Conservation (phyloP, 2,797 vertebrate species). For the Chiroxiphia lanceolata region DNA sequence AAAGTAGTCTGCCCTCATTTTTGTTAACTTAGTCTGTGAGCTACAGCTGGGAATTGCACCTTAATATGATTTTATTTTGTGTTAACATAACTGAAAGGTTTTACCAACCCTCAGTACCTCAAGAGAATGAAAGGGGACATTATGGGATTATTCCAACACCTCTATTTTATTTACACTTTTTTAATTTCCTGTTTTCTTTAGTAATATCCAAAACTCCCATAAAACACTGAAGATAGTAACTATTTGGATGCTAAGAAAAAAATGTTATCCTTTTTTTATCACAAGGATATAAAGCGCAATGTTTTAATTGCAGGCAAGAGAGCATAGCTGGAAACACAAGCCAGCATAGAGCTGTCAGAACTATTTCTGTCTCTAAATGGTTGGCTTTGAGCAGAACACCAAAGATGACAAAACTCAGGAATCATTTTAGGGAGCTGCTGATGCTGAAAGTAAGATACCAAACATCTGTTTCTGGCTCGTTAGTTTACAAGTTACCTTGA, state of each 20-base stretch:
- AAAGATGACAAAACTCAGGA: slow-evolving; percentile 31
- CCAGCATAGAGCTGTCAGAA: neutral
- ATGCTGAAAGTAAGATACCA: slow-evolving; percentile 13
- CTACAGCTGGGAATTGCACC: neutral
- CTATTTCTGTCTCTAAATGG: slow-evolving; percentile 13
- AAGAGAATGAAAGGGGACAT: neutral
- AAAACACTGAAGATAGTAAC: neutral
- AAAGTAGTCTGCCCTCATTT: neutral
- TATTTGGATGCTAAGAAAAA: neutral
- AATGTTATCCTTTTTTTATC: neutral
- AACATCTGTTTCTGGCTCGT: slow-evolving; percentile 15
- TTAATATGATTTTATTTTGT: slow-evolving; percentile 15
- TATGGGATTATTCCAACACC: neutral
- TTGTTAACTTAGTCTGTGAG: neutral
- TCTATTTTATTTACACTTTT: neutral
- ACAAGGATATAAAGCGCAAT: neutral
- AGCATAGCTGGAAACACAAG: neutral
- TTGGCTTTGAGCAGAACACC: slow-evolving; percentile 31
- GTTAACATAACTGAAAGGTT: neutral
- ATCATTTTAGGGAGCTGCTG: neutral
- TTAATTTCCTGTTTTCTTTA: neutral
- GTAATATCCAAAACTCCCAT: neutral
- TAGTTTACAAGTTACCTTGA: slow-evolving; percentile 31
- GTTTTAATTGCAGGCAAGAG: slow-evolving; percentile 35
- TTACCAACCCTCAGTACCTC: neutral